Percentiles rank a stretch among this genome's conserved stretches.
phyloP scores from a whole-genome alignment of 1,140 invertebrate genomes.

The Macrobrachium nipponense region DNA sequence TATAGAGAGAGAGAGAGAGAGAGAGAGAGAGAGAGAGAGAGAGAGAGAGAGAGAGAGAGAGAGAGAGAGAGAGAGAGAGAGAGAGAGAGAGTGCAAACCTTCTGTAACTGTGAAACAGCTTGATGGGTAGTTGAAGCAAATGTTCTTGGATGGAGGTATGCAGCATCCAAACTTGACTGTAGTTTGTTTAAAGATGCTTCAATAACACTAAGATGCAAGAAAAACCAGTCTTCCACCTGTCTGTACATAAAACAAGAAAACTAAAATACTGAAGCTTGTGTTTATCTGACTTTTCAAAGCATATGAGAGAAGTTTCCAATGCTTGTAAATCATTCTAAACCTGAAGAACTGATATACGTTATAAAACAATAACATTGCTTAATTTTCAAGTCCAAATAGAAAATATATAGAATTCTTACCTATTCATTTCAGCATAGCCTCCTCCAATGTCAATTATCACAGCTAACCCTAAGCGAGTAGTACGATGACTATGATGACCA shows the following conservation, averaged over 20 bases:
- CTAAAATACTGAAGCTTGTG: no score
- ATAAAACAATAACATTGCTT: no score
- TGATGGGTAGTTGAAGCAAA: constrained; percentile 75
- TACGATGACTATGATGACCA: constrained; percentile 66
- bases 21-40: no score
- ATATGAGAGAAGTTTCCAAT: no score
- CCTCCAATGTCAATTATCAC: constrained; percentile 69
- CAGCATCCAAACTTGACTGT: constrained; percentile 74
- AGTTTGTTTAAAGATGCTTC: constrained; percentile 83
- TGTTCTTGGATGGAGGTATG: constrained; percentile 71
- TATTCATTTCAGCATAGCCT: constrained; percentile 62
- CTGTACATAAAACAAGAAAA: constrained; percentile 12
- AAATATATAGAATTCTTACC: constrained; percentile 2
- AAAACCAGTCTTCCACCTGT: constrained; percentile 72
- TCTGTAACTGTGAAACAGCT: constrained; percentile 69
- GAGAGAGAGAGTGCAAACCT: constrained; percentile 60
- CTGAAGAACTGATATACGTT: no score
- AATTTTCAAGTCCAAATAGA: no score
- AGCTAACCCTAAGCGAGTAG: constrained; percentile 72
- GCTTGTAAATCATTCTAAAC: no score
- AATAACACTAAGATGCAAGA: constrained; percentile 84
- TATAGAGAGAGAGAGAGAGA: no score
- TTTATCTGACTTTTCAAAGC: no score
- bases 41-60: no score
- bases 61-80: no score